Percentiles rank a stretch among this genome's conserved stretches.
phyloP scores from a whole-genome alignment of 2,113 vertebrate genomes.

The Polypterus senegalus region DNA sequence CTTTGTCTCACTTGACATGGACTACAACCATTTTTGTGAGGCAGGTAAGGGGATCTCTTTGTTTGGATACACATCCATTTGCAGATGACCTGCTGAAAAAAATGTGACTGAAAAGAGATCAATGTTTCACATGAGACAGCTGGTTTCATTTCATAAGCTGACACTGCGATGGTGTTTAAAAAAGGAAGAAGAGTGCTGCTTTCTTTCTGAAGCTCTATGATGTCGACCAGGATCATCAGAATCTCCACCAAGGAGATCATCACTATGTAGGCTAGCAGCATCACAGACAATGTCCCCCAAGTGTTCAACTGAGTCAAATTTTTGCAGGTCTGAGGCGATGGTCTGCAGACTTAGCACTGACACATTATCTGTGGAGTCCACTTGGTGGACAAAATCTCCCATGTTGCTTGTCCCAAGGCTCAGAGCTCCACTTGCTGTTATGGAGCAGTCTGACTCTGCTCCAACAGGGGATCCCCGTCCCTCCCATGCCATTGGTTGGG shows the following conservation, averaged over 20 bases:
- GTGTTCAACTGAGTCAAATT: slow-evolving; percentile 81
- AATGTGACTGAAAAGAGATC: too few species aligned
- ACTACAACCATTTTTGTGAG: too few species aligned
- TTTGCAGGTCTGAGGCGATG: slow-evolving; percentile 74
- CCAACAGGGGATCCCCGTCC: slow-evolving; percentile 51
- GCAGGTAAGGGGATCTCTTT: too few species aligned
- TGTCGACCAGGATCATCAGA: slow-evolving; percentile 31
- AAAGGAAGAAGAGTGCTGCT: slow-evolving; percentile 11
- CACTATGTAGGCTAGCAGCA: slow-evolving; percentile 41
- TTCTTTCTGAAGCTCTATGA: slow-evolving; percentile 22
- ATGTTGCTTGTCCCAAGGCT: slow-evolving; percentile 29
- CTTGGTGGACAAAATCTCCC: slow-evolving; percentile 19
- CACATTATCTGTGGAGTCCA: slow-evolving; percentile 49
- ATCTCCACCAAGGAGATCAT: slow-evolving; percentile 23
- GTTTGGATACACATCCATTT: too few species aligned
- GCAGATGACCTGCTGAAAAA: too few species aligned
- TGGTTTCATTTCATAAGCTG: background rate
- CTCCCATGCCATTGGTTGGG: slow-evolving; percentile 20
- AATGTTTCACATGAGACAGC: too few species aligned
- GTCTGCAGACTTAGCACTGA: slow-evolving; percentile 73
- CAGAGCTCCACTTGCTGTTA: slow-evolving; percentile 7
- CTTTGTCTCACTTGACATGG: too few species aligned
- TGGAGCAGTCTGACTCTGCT: slow-evolving; percentile 41
- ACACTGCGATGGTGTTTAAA: background rate
- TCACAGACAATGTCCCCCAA: slow-evolving; percentile 49